Evolutionary conservation across 2,113 vertebrate genomes (phyloP).

Genomic region (Sinocyclocheilus maitianheensis): DNA sequence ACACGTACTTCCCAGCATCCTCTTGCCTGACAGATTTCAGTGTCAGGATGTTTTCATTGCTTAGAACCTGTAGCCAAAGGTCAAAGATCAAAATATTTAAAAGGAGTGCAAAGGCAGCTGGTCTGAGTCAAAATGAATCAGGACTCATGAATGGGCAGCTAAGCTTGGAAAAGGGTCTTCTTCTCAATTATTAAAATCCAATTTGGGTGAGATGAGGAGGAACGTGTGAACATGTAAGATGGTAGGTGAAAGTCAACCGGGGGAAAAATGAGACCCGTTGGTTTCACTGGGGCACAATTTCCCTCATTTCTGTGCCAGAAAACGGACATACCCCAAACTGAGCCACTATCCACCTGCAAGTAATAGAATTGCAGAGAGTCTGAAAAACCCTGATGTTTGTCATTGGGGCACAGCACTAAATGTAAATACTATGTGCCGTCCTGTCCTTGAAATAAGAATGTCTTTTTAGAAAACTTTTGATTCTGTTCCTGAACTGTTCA

Average conservation of each 20-base stretch:
- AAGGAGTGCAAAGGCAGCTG: slow-evolving; percentile 4
- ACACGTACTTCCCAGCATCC: slow-evolving; percentile 96
- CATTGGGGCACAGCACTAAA: not conserved
- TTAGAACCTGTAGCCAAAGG: slow-evolving; percentile 84
- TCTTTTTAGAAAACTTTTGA: not conserved
- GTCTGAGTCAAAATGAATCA: slow-evolving; percentile 38
- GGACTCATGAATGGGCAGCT: slow-evolving; percentile 48
- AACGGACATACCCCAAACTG: not conserved
- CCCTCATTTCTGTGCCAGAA: not conserved
- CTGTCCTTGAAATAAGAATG: not conserved
- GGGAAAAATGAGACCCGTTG: slow-evolving; percentile 54
- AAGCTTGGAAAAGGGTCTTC: slow-evolving; percentile 67
- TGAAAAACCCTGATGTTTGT: slow-evolving; percentile 4
- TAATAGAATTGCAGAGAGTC: not conserved
- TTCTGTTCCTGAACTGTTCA: not conserved
- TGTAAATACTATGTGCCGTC: not conserved
- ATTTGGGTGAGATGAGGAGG: slow-evolving; percentile 67
- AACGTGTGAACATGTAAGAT: slow-evolving; percentile 59
- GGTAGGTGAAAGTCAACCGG: slow-evolving; percentile 63
- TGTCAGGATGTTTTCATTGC: slow-evolving; percentile 93
- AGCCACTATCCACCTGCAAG: not conserved
- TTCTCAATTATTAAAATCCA: slow-evolving; percentile 82
- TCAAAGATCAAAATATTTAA: slow-evolving; percentile 52
- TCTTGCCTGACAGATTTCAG: slow-evolving; percentile 94
- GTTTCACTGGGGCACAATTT: not conserved